A percentile compares a stretch with the other conserved stretches of the same genome.
These are phyloP conservation scores for Python bivittatus DNA, from an alignment of 2,113 vertebrate genomes.

Conservation along the genomic window DNA sequence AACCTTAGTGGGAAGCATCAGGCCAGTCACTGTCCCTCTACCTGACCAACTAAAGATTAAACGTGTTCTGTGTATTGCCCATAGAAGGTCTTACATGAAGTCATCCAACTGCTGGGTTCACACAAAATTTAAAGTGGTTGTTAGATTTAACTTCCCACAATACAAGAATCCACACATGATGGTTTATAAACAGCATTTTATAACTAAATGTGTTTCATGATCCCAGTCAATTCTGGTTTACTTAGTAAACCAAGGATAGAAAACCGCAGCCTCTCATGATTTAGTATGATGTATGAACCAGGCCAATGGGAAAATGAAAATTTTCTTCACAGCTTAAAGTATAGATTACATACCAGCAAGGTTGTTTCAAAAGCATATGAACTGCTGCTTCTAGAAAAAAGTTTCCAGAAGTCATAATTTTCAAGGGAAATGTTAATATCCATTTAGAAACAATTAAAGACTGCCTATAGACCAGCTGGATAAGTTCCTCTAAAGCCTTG, in stretches of 20 bases:
- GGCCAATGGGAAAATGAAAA: background rate
- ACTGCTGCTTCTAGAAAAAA: background rate
- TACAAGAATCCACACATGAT: background rate
- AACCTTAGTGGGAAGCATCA: background rate
- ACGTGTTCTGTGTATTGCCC: background rate
- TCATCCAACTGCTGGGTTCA: background rate
- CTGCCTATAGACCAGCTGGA: background rate
- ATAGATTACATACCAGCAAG: background rate
- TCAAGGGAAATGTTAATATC: background rate
- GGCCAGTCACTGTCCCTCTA: background rate
- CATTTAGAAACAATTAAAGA: background rate
- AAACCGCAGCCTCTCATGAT: background rate
- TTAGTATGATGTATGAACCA: background rate
- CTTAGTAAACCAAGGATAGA: background rate
- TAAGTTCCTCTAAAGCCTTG: background rate
- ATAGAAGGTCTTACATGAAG: background rate
- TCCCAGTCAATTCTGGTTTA: background rate
- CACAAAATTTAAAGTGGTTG: background rate
- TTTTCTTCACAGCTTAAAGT: background rate
- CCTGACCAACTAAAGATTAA: background rate
- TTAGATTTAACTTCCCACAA: background rate
- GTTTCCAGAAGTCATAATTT: background rate
- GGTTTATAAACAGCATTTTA: background rate
- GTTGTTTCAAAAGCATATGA: background rate
- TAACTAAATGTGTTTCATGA: background rate